phyloP scores from a whole-genome alignment of 1,140 invertebrate species.

The Ips nitidus region DNA sequence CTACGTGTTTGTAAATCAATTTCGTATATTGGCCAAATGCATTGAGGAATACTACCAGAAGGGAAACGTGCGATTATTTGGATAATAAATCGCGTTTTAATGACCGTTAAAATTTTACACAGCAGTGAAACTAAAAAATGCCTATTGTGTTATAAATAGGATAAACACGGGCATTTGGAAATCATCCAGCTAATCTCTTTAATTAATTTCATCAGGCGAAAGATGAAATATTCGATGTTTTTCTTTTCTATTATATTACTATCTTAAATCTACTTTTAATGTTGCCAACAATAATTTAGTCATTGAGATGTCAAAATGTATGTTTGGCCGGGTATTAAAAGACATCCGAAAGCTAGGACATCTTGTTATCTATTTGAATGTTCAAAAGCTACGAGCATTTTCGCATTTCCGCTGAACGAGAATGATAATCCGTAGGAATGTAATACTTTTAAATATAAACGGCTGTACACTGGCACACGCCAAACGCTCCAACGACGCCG shows the following conservation, averaged over 20 bases:
- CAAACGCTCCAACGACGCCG: conserved; percentile 3
- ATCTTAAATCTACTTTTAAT: neutral
- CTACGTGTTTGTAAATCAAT: no score
- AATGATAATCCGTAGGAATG: conserved; percentile 9
- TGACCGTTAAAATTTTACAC: conserved; percentile 13
- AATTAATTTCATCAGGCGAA: conserved; percentile 2
- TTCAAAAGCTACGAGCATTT: neutral
- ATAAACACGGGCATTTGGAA: conserved; percentile 9
- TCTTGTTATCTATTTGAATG: no score
- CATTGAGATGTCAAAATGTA: no score
- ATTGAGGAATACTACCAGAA: neutral
- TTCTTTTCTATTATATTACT: neutral
- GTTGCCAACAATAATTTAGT: no score
- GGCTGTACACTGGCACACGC: conserved; percentile 8
- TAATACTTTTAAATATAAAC: conserved; percentile 13
- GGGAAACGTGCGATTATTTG: neutral
- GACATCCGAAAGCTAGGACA: no score
- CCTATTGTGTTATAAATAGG: conserved; percentile 13
- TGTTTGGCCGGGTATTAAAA: no score
- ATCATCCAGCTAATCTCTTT: conserved; percentile 7
- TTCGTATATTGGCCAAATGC: neutral
- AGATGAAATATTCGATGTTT: conserved; percentile 4
- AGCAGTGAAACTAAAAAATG: conserved; percentile 2
- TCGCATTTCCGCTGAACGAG: neutral
- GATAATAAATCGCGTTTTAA: conserved; percentile 3